Evolutionary conservation across 2,888 invertebrate genomes (phyloP).

Genomic region (Diaperis boleti): DNA sequence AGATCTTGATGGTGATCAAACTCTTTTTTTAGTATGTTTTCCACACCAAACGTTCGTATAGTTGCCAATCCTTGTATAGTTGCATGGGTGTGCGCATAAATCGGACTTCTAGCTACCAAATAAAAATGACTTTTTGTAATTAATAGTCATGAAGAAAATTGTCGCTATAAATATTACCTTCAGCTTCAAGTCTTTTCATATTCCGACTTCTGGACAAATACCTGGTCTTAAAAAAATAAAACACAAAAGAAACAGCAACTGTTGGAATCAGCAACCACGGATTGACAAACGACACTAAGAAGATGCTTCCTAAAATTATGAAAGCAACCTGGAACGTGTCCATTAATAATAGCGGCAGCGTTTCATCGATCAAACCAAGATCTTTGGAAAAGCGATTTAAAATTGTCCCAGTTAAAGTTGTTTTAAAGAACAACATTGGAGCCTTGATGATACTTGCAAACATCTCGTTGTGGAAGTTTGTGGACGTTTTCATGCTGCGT

Average conservation of each 20-base stretch:
- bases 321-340: too few species aligned
- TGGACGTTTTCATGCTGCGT: neutral
- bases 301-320: neutral
- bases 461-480: neutral
- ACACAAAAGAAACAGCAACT: neutral
- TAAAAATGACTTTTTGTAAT: neutral
- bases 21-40: slow-evolving; percentile 4
- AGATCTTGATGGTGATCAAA: slow-evolving; percentile 14
- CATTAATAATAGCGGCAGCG: neutral
- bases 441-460: neutral
- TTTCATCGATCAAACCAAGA: slow-evolving; percentile 9
- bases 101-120: slow-evolving; percentile 1
- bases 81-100: slow-evolving; percentile 2
- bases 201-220: too few species aligned
- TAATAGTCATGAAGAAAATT: neutral
- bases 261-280: slow-evolving; percentile 10
- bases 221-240: neutral
- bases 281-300: neutral
- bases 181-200: too few species aligned
- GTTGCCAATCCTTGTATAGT: slow-evolving; percentile 11
- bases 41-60: neutral
- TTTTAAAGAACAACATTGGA: slow-evolving; percentile 10
- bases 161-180: too few species aligned
- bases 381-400: slow-evolving; percentile 13
- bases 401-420: slow-evolving; percentile 1